These are phyloP conservation scores for Sarotherodon lohbergeri DNA, from an alignment of 2,113 vertebrate genomes.

Conservation along the genomic window DNA sequence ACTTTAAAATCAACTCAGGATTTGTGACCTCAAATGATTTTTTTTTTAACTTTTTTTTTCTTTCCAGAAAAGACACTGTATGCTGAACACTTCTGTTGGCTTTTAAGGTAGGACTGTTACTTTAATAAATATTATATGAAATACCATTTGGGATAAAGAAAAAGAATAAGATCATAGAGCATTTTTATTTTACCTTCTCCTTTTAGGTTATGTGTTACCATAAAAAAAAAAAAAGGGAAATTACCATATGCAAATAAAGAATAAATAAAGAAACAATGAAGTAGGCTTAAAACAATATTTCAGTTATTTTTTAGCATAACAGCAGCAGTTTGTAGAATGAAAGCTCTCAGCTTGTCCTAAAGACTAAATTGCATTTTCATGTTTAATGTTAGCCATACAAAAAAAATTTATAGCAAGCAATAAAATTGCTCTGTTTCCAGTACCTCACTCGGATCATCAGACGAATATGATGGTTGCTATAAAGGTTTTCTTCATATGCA, in stretches of 20 bases:
- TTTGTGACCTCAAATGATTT: not conserved
- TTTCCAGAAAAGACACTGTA: not conserved
- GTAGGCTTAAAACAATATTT: fast-evolving
- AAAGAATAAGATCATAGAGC: not conserved
- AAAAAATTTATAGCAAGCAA: not conserved
- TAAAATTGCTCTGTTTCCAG: not conserved
- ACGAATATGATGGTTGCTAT: conserved; percentile 16
- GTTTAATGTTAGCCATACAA: not conserved
- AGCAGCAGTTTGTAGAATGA: not conserved
- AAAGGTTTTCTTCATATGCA: conserved; percentile 22
- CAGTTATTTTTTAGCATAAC: not conserved
- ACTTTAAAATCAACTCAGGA: not conserved
- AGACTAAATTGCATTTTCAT: not conserved
- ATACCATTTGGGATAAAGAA: not conserved
- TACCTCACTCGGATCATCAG: not conserved
- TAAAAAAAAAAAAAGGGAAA: not conserved
- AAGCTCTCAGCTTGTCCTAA: not conserved
- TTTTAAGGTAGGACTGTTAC: conserved; percentile 20
- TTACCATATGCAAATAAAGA: not conserved
- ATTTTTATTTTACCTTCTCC: no score
- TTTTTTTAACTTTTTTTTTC: fast-evolving
- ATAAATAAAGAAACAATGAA: not conserved
- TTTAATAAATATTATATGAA: not conserved
- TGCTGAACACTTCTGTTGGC: not conserved
- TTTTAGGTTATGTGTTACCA: no score